Evolutionary conservation across 2,113 vertebrate genomes (phyloP).

Genomic region (Xenotilapia longispinis): DNA sequence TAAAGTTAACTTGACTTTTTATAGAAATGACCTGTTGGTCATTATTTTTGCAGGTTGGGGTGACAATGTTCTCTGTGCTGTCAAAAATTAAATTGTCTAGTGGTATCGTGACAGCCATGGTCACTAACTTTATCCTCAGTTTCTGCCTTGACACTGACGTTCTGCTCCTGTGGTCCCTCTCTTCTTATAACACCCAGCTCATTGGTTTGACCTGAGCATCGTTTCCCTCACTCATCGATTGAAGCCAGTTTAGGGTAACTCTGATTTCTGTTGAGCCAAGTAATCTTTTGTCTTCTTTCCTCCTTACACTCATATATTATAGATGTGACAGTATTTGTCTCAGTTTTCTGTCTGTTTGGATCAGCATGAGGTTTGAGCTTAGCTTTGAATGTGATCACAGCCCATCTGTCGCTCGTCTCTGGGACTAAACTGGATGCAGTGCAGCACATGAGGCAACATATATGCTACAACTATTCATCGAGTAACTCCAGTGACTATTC

Average conservation of each 20-base stretch:
- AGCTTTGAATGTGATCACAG: slow-evolving; percentile 59
- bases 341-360: slow-evolving; percentile 41
- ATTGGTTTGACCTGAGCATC: not conserved
- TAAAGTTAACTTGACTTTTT: not conserved
- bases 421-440: slow-evolving; percentile 36
- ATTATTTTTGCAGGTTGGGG: not conserved
- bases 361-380: slow-evolving; percentile 22
- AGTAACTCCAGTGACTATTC: not conserved
- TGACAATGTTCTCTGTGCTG: not conserved
- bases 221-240: not conserved
- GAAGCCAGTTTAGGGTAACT: not conserved
- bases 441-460: not conserved
- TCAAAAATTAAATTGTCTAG: not conserved
- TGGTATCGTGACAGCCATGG: not conserved
- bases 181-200: not conserved
- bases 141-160: not conserved
- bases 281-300: not conserved
- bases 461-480: not conserved
- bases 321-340: not conserved
- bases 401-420: not conserved
- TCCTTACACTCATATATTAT: not conserved
- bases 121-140: not conserved
- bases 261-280: not conserved
- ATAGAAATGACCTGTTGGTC: not conserved
- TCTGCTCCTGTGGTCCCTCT: not conserved